Conservation (phyloP, 2,888 invertebrate species). For the Drosophila greeni region DNA sequence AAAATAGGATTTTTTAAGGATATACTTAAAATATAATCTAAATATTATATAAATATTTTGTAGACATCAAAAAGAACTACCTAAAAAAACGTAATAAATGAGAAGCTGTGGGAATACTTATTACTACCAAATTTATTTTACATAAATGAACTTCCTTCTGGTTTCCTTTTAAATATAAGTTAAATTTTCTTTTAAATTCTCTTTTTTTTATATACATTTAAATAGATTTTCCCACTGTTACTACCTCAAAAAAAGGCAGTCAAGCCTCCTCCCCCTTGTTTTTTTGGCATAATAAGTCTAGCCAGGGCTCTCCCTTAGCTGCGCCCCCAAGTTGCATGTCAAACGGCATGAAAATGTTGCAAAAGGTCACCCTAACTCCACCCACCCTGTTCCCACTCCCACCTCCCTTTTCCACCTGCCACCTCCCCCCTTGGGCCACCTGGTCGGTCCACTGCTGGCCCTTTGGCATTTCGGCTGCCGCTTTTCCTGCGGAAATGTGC, state of each 20-base stretch:
- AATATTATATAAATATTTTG: too few species aligned
- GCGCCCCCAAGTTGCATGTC: conserved; percentile 41
- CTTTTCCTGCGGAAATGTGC: conserved; percentile 65
- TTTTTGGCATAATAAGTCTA: conserved; percentile 29
- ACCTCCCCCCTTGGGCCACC: conserved; percentile 8
- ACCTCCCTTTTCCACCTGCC: conserved; percentile 8
- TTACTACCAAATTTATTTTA: neutral
- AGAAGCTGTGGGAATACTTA: neutral
- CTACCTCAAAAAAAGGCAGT: neutral
- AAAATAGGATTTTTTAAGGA: neutral
- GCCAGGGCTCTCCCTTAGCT: conserved; percentile 29
- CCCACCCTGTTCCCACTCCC: too few species aligned
- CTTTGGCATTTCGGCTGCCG: conserved; percentile 63
- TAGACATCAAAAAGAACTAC: neutral
- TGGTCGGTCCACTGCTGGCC: conserved; percentile 47
- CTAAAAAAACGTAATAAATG: neutral
- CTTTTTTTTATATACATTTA: too few species aligned
- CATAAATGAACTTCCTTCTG: neutral
- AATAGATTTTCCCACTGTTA: conserved; percentile 28
- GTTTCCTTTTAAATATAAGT: too few species aligned
- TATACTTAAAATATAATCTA: too few species aligned
- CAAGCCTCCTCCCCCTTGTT: neutral
- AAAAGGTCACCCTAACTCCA: conserved; percentile 23
- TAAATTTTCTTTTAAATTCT: too few species aligned
- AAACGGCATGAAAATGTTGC: conserved; percentile 39